Evolutionary conservation across 2,797 vertebrate genomes (phyloP).

Genomic region (Columba guinea): DNA sequence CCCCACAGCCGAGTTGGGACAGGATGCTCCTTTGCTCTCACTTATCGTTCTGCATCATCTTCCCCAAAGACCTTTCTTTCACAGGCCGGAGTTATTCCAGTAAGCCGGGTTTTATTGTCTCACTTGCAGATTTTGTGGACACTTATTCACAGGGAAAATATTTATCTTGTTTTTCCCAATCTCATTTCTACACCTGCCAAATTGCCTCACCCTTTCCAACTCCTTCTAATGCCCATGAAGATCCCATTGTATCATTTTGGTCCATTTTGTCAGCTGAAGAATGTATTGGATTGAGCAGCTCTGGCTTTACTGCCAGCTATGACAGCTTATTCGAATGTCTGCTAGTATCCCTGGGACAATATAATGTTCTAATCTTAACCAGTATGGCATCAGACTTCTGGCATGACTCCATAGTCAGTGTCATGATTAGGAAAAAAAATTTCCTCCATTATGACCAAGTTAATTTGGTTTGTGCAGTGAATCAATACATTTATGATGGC

Average conservation of each 20-base stretch:
- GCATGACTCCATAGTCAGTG: not conserved
- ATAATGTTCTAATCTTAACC: slow-evolving; percentile 23
- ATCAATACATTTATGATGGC: not conserved
- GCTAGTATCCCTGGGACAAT: slow-evolving; percentile 4
- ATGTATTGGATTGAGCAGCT: slow-evolving; percentile 23
- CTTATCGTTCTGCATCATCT: not conserved
- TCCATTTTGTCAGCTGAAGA: slow-evolving; percentile 12
- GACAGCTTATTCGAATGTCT: slow-evolving; percentile 10
- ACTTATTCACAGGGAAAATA: slow-evolving; percentile 59
- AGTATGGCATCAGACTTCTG: slow-evolving; percentile 44
- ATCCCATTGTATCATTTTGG: slow-evolving; percentile 55
- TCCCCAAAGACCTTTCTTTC: not conserved
- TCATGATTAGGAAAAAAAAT: not conserved
- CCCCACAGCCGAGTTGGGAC: not conserved
- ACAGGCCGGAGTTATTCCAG: not conserved
- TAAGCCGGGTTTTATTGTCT: not conserved
- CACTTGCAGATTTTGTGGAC: slow-evolving; percentile 26
- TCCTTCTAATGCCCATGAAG: slow-evolving; percentile 30
- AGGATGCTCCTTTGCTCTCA: not conserved
- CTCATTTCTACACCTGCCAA: slow-evolving; percentile 41
- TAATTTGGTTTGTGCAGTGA: not conserved
- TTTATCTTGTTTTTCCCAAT: slow-evolving; percentile 54
- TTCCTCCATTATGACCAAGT: not conserved
- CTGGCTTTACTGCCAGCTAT: slow-evolving; percentile 32
- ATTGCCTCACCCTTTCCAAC: slow-evolving; percentile 32